Evolutionary conservation across 2,113 vertebrate species (phyloP), one percentile per base, ranked within the genome.

Genomic region (Natator depressus): DNA sequence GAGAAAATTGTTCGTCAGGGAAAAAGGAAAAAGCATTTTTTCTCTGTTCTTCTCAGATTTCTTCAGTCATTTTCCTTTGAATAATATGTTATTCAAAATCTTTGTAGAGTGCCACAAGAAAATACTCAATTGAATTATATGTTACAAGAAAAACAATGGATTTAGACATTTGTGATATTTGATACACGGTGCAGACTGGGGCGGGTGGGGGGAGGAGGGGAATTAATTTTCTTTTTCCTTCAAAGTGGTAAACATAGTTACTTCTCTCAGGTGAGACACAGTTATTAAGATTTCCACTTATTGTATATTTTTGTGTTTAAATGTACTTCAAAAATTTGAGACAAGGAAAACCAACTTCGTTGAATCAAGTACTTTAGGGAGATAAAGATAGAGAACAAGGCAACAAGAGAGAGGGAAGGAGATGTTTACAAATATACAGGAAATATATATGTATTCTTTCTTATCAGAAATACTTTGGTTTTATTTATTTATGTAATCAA

Each of bases 401-500:
- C 38, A 76, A 46, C 24, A 91, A 96, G 87, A 91, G 35, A n/a
- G 31, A n/a, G 62, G 35, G 46, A 94, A 90, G 35, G 57, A 83
- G 55, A 27, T 25, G 10, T 57, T 96, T 97, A 94, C 95, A 91
- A 90, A 93, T 96, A 95, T 88, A 87, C 85, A 92, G 93, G 94
- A 96, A 96, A 91, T 91, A 89, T 84, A 86, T 47, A 10, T 31
- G 2, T 46, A 72, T 88, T 83, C 27, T 65, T 92, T 92, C 90
- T 96, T 96, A 93, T 92, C 89, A 93, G 95, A 96, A 93, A 97
- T 85, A 96, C 85, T 91, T 79, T 38, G 57, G 51, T 85, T 94
- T 95, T 96, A 91, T 91, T 94, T 96, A 88, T 95, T 91, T 4
- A 87, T 91, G 92, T 91, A 95, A 95, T 96, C 93, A 96, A 91